These are phyloP conservation scores for Stenichneumon culpator DNA, from an alignment of 2,888 invertebrate species.

Conservation along the genomic window DNA sequence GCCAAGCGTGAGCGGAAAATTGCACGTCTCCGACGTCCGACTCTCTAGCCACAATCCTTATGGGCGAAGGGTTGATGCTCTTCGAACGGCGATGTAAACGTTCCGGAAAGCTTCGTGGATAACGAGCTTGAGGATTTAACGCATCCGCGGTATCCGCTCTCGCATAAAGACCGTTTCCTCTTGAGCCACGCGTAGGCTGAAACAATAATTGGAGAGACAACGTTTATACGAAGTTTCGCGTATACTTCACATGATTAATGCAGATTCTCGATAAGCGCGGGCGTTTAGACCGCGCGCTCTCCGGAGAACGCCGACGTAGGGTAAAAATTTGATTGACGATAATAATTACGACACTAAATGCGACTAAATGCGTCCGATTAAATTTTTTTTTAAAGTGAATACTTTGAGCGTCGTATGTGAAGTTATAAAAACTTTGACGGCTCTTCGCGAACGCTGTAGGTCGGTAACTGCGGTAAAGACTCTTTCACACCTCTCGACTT, in stretches of 20 bases:
- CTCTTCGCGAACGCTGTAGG: background rate
- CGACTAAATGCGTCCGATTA: background rate
- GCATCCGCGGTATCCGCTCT: background rate
- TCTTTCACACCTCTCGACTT: background rate
- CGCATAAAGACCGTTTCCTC: background rate
- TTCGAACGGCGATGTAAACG: background rate
- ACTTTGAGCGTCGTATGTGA: background rate
- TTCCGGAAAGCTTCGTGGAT: background rate
- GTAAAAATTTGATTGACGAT: background rate
- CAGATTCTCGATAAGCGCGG: conserved; percentile 4
- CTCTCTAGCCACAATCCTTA: background rate
- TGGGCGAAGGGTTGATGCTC: conserved; percentile 14
- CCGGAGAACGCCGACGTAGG: background rate
- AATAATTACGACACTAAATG: background rate
- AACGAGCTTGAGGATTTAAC: background rate
- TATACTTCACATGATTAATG: conserved; percentile 1
- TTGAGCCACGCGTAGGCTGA: background rate
- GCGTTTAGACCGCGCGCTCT: background rate
- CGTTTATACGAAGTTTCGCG: background rate
- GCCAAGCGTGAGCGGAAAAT: conserved; percentile 30
- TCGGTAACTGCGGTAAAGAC: background rate
- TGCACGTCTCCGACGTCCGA: background rate
- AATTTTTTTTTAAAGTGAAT: background rate
- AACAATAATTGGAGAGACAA: conserved; percentile 1
- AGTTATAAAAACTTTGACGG: background rate